Percentiles rank a stretch among this genome's conserved stretches.
Evolutionary conservation across 2,888 invertebrate genomes (phyloP).

Genomic region (Sinopyrophorus schimmeli): DNA sequence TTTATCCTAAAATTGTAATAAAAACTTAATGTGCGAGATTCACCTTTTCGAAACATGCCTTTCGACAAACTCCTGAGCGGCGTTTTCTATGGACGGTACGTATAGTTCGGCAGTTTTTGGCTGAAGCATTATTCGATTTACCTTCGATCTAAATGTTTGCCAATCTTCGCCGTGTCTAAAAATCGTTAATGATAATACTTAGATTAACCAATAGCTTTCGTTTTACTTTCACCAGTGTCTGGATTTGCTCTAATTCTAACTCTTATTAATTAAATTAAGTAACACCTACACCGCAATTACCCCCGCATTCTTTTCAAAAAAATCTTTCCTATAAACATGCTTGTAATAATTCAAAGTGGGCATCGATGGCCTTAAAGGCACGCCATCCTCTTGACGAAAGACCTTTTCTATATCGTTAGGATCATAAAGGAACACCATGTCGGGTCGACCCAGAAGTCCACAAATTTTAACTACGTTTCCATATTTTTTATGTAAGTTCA

Average conservation of each 20-base stretch:
- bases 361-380: constrained; percentile 75
- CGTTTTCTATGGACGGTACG: constrained; percentile 68
- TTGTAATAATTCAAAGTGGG: constrained; percentile 75
- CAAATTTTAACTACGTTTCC: constrained; percentile 71
- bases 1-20: constrained; percentile 63
- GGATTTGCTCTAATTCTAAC: too few relatives aligned
- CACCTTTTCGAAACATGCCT: constrained; percentile 56
- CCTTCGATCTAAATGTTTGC: constrained; percentile 76
- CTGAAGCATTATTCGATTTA: constrained; percentile 77
- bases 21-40: too few relatives aligned
- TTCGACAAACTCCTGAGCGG: constrained; percentile 69
- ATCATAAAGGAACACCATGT: constrained; percentile 74
- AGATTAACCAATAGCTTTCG: too few relatives aligned
- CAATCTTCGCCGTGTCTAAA: constrained; percentile 79
- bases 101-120: constrained; percentile 74
- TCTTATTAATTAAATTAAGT: too few relatives aligned
- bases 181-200: background rate
- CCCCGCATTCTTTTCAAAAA: constrained; percentile 69
- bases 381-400: constrained; percentile 68
- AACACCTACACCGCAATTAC: constrained; percentile 73
- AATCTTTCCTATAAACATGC: constrained; percentile 68
- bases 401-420: constrained; percentile 71
- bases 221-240: too few relatives aligned
- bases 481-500: constrained; percentile 62
- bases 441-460: constrained; percentile 70